phyloP scores from a whole-genome alignment of 2,113 vertebrate genomes.

The Rousettus leschenaultii region DNA sequence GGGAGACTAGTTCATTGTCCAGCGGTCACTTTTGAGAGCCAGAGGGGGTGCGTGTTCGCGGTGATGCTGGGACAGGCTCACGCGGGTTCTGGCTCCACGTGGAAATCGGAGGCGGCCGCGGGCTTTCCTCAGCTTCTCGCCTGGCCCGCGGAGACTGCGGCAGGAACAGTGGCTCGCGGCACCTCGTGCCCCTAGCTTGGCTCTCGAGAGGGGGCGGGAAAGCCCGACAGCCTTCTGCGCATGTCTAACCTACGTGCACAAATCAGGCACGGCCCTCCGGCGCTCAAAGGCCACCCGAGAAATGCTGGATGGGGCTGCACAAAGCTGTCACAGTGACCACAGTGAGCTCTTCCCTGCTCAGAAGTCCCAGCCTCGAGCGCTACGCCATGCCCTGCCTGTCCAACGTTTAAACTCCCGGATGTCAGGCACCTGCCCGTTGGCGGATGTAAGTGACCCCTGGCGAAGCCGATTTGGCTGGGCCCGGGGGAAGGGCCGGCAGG shows the following conservation, averaged over 20 bases:
- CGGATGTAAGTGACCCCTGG: neutral
- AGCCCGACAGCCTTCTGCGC: neutral
- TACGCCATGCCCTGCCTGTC: neutral
- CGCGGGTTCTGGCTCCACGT: neutral
- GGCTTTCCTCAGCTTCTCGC: neutral
- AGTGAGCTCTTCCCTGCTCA: neutral
- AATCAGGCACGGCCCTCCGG: neutral
- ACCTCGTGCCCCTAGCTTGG: neutral
- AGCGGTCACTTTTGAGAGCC: neutral
- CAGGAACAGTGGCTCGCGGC: neutral
- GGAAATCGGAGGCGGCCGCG: neutral
- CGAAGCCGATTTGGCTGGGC: neutral
- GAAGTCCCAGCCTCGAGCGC: neutral
- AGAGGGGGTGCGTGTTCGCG: neutral
- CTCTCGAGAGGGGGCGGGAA: neutral
- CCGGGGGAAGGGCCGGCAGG: neutral
- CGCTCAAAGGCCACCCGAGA: neutral
- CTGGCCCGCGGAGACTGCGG: accelerated
- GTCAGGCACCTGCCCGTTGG: neutral
- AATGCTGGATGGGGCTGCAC: neutral
- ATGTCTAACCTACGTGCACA: neutral
- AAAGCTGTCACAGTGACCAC: neutral
- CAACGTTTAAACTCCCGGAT: neutral
- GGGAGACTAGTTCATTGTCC: too few species aligned
- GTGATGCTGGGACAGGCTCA: neutral